These are phyloP conservation scores for Ormyrus rosae DNA, from an alignment of 2,888 invertebrate species.

Conservation along the genomic window DNA sequence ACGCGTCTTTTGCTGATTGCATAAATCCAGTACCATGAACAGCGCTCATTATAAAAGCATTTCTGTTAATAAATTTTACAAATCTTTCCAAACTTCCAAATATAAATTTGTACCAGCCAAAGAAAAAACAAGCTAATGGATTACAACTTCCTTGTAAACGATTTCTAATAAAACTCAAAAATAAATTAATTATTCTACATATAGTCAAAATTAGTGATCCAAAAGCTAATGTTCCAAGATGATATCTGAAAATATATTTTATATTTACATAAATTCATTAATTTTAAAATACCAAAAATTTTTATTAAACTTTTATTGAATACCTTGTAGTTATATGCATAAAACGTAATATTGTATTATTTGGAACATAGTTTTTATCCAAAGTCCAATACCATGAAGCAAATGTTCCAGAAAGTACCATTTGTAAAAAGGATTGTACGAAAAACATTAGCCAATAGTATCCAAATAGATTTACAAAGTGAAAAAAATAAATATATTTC, in stretches of 20 bases:
- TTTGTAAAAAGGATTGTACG: constrained; percentile 90
- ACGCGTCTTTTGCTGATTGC: constrained; percentile 91
- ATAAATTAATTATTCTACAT: constrained; percentile 89
- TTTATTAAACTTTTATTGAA: constrained; percentile 1
- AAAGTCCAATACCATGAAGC: constrained; percentile 89
- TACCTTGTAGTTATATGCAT: constrained; percentile 83
- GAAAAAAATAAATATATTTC: constrained; percentile 75
- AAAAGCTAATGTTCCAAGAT: constrained; percentile 85
- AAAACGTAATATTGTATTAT: constrained; percentile 84
- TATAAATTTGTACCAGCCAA: constrained; percentile 88
- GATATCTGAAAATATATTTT: constrained; percentile 76
- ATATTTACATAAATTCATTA: neutral
- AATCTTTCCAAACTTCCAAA: constrained; percentile 93
- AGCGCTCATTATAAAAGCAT: constrained; percentile 97
- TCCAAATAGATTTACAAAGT: constrained; percentile 85
- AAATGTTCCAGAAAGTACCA: constrained; percentile 92
- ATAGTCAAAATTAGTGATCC: constrained; percentile 90
- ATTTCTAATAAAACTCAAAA: constrained; percentile 87
- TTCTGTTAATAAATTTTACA: constrained; percentile 88
- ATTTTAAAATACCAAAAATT: neutral
- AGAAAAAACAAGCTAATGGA: constrained; percentile 80
- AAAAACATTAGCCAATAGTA: constrained; percentile 95
- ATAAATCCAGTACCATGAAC: constrained; percentile 96
- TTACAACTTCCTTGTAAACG: constrained; percentile 91
- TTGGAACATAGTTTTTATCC: constrained; percentile 87